Percentiles rank a stretch among this genome's conserved stretches.
phyloP scores from a whole-genome alignment of 2,797 vertebrate species.

The Tangara arthus region DNA sequence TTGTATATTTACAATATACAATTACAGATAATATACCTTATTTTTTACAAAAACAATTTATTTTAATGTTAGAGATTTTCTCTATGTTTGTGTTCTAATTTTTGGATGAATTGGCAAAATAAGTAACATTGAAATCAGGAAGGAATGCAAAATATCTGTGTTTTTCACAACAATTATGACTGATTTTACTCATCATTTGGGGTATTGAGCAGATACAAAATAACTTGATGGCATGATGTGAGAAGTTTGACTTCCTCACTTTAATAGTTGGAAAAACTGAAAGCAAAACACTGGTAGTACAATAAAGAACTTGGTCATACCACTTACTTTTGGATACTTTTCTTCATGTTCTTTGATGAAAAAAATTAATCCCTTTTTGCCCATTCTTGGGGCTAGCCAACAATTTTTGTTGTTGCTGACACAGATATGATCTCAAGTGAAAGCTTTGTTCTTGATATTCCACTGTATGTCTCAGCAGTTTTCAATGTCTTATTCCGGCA shows the following conservation, averaged over 20 bases:
- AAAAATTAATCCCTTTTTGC: neutral
- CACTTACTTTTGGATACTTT: neutral
- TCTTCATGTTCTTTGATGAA: neutral
- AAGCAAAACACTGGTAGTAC: neutral
- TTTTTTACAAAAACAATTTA: neutral
- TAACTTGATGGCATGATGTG: neutral
- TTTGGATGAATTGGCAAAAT: neutral
- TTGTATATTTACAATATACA: too few species aligned
- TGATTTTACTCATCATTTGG: neutral
- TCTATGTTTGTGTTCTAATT: neutral
- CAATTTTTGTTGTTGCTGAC: neutral
- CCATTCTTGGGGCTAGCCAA: neutral
- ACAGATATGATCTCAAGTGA: neutral
- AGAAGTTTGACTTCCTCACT: neutral
- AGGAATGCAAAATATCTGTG: neutral
- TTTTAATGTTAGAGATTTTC: neutral
- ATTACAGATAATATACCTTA: too few species aligned
- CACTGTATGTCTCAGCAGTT: neutral
- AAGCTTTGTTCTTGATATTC: neutral
- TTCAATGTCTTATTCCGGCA: neutral
- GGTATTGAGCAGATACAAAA: neutral
- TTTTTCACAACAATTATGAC: neutral
- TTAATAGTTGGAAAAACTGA: neutral
- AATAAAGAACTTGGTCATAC: neutral
- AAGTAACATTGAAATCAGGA: neutral